phyloP scores from a whole-genome alignment of 53 echinoderm and acorn worm genomes.

The Patiria pectinifera region DNA sequence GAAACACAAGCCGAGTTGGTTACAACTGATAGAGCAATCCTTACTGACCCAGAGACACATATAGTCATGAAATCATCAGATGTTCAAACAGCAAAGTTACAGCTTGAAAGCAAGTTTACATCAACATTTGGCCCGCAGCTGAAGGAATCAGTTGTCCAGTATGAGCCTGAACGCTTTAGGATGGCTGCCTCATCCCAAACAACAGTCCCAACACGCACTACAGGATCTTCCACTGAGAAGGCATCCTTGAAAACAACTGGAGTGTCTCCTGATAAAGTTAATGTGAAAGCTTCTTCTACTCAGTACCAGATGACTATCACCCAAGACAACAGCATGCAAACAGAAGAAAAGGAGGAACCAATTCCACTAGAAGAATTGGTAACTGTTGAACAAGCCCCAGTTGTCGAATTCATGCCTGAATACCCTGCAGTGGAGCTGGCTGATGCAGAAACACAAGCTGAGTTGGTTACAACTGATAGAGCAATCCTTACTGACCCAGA shows the following conservation, averaged over 20 bases:
- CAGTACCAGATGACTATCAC: constrained; percentile 10
- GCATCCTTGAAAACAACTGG: constrained; percentile 26
- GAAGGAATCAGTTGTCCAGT: constrained; percentile 66
- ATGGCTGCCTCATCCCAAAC: constrained; percentile 26
- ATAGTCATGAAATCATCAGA: background rate
- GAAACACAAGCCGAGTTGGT: constrained; percentile 50
- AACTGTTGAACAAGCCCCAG: constrained; percentile 11
- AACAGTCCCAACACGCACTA: constrained; percentile 10
- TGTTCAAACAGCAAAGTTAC: constrained; percentile 60
- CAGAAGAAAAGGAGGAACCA: constrained; percentile 18
- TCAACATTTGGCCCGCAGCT: constrained; percentile 50
- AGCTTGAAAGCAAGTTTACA: constrained; percentile 12
- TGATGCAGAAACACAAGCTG: constrained; percentile 61
- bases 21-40: background rate
- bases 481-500: constrained; percentile 29
- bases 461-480: constrained; percentile 39
- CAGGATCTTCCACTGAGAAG: constrained; percentile 28
- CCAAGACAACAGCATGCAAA: constrained; percentile 47
- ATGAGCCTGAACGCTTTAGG: constrained; percentile 57
- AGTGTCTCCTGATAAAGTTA: background rate
- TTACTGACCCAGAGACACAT: background rate
- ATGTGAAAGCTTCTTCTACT: constrained; percentile 21
- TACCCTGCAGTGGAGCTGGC: constrained; percentile 36
- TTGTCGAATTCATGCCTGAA: constrained; percentile 14
- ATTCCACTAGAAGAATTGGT: constrained; percentile 6